phyloP scores from a whole-genome alignment of 2,888 invertebrate genomes.

The Zaprionus obscuricornis region DNA sequence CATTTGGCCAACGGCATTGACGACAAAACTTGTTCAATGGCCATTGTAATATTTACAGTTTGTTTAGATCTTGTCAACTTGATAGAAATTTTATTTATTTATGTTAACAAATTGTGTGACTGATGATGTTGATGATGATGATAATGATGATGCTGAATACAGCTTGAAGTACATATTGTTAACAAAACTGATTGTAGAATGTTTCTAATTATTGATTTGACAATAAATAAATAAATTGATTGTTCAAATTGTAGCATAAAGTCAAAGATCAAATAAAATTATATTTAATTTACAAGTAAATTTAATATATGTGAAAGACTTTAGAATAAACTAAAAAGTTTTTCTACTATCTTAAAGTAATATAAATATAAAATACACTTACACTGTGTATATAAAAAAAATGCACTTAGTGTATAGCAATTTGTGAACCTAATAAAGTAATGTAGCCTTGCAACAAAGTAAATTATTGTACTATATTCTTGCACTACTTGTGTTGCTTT shows the following conservation, averaged over 20 bases:
- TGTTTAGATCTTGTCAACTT: slow-evolving; percentile 50
- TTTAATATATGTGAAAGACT: no score
- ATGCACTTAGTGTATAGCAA: no score
- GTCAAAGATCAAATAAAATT: no score
- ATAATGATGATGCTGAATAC: slow-evolving; percentile 19
- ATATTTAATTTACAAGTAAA: no score
- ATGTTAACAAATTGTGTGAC: slow-evolving; percentile 62
- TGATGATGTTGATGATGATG: slow-evolving; percentile 39
- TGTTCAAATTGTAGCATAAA: no score
- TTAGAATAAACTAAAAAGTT: no score
- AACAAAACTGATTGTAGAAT: no score
- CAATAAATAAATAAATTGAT: no score
- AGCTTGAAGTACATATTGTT: slow-evolving; percentile 2
- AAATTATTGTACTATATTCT: neutral
- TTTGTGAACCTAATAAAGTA: neutral
- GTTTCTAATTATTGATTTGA: no score
- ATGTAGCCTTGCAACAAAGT: neutral
- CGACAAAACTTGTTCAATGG: slow-evolving; percentile 47
- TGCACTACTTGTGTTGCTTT: neutral
- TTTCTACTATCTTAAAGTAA: no score
- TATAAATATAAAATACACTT: no score
- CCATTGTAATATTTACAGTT: slow-evolving; percentile 60
- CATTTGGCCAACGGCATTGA: slow-evolving; percentile 18
- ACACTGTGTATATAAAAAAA: no score
- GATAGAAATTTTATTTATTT: slow-evolving; percentile 42